Base-by-base conservation (phyloP, 2,113 vertebrate species). In the Tor tambroides region DNA sequence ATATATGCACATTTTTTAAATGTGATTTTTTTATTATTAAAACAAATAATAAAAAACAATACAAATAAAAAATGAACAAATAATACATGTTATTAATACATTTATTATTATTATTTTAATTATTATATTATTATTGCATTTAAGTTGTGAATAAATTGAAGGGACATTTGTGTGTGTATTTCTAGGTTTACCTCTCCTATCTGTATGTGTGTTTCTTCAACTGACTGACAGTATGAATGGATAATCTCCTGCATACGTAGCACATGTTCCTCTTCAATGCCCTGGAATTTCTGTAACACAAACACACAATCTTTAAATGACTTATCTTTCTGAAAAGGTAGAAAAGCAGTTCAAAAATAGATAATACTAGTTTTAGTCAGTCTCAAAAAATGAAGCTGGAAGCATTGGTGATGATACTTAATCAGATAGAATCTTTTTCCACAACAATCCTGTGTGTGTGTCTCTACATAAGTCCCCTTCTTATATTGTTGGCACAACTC, bases 211-310 rank as follows among this genome's bases (percentile, higher is more conserved):
- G 97, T 97, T 93, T 99, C 98, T 75, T 97, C 97, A 88, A 99
- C 93, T 26, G 96, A 97, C 91, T 95, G 96, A 80, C 96, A 97
- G 90, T 98, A 97, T 0, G 96, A 96, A 84, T 93, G 95, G 90
- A 99, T 97, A 91, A 99, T 98, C 90, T 97, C 96, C 93, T 98
- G 99, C 96, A 99, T 97, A 87, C 96, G 97, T 89, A 97, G 89
- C 72, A 99, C 94, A 93, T 99, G 97, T 77, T 91, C 96, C 95
- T 99, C 97, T 95, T 99, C 98, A 69, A 99, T 99, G 92, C 97
- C 96, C 91, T 99, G 98, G 95, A 99, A 99, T 95, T 97, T 99
- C 98, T 99, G 92, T 4, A 87, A 81, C 72, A 84, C 49, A 54
- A 54, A 54, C 38, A 89, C 10, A 61, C 67, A 14, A 46, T 11